Base-by-base conservation (phyloP, 2,797 vertebrate genomes). In the Eupleurogrammus muticus region DNA sequence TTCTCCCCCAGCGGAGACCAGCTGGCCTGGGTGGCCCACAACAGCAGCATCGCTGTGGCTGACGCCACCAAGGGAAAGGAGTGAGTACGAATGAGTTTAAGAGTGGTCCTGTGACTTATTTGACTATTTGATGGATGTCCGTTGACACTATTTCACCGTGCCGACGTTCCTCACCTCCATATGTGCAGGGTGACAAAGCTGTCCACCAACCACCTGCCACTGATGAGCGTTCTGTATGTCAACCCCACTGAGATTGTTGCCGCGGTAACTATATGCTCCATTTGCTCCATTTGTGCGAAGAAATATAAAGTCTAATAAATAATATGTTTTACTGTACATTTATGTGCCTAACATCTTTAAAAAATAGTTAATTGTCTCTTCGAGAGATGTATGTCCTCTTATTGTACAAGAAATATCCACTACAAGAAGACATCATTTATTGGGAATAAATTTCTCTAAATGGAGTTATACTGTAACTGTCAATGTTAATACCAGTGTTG, bases 1-100 rank as follows among this genome's bases (percentile, higher is more conserved):
- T 96, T 96, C 89, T 95, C 94, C 36, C 93, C 94, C 11, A 92
- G 77, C n/a, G 95, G 95, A 19, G 92, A 95, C 73, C 91, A 92
- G 57, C 79, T 96, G 62, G 92, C 92, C 63, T 94, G 91, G 92
- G 94, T 95, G 58, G 91, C 92, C 73, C 95, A 96, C 83, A 94
- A 94, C 88, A 95, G 94, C 81, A 92, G 91, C 84, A 86, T 95
- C 55, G 62, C 82, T n/a, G 91, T 95, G 65, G 91, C 63, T 0
- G 94, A 96, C 5, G 94, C 94, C 9, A 35, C 88, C 5, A 78
- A 92, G 57, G 89, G 88, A 34, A 95, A 95, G 72, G 89, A 91
- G 94, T 95, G 87, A 93, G 93, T 89, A 13, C 35, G 59, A 38
- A 38, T 16, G 38, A 42, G 38, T 42, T 42, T 5, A 42, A 14